Conservation (phyloP, 2,797 vertebrate species). For the Sebastes aleutianus region DNA sequence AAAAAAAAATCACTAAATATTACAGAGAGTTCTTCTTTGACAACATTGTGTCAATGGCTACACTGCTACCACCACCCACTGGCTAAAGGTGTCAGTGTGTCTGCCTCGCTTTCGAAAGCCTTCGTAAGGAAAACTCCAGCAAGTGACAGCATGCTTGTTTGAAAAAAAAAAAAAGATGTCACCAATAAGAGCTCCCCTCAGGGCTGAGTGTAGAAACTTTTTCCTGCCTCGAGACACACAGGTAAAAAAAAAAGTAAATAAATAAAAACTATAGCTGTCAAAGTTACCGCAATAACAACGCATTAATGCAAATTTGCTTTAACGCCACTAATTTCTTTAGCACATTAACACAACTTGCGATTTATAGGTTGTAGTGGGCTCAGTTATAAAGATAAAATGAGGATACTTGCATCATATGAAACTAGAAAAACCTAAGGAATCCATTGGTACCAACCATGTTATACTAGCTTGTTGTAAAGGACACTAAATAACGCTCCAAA, state of each 20-base stretch:
- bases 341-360: no score
- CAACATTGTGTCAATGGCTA: constrained; percentile 45
- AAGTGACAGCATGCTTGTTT: constrained; percentile 53
- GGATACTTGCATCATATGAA: no score
- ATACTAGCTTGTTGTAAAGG: no score
- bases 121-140: constrained; percentile 13
- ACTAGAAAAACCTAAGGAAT: no score
- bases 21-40: constrained; percentile 37
- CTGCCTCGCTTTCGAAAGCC: constrained; percentile 17
- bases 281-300: no score
- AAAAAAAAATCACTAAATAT: constrained; percentile 45
- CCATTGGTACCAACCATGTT: no score
- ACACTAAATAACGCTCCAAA: no score
- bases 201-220: constrained; percentile 32
- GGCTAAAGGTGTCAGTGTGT: constrained; percentile 52
- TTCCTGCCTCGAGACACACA: constrained; percentile 22
- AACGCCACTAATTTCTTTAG: no score
- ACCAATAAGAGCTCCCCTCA: constrained; percentile 11
- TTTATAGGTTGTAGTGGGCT: no score
- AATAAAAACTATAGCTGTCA: neutral
- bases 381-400: no score
- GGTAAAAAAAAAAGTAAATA: neutral
- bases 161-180: constrained; percentile 14
- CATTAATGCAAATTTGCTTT: no score
- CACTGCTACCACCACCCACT: constrained; percentile 46